Conservation (phyloP, 2,797 vertebrate genomes). For the Enoplosus armatus region DNA sequence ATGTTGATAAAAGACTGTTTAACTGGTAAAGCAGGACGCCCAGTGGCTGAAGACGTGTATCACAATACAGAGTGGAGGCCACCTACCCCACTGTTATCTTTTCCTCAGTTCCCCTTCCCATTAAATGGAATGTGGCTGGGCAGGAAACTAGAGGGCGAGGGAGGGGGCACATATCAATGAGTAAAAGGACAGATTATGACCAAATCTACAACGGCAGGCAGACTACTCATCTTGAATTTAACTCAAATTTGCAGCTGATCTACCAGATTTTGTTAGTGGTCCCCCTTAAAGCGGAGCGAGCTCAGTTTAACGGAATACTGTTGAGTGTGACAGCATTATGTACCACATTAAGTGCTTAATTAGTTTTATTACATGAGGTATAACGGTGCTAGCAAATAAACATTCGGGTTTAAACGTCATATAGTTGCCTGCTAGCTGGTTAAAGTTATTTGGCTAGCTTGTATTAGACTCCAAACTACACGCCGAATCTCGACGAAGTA, state of each 20-base stretch:
- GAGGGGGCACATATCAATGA: not conserved
- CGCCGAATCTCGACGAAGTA: not conserved
- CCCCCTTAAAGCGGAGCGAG: not conserved
- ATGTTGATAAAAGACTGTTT: not conserved
- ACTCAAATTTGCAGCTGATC: not conserved
- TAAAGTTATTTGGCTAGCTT: not conserved
- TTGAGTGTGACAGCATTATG: no score
- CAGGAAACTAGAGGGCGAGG: slow-evolving; percentile 30
- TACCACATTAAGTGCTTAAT: not conserved
- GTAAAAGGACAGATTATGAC: not conserved
- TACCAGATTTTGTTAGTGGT: not conserved
- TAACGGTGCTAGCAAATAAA: not conserved
- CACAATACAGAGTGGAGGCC: slow-evolving; percentile 8
- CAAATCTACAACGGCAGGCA: not conserved
- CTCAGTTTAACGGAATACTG: not conserved
- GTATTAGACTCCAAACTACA: not conserved
- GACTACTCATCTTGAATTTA: not conserved
- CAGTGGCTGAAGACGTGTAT: slow-evolving; percentile 4
- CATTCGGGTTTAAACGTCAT: no score
- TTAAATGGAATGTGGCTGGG: slow-evolving; percentile 30
- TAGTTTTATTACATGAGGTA: not conserved
- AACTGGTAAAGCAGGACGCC: slow-evolving; percentile 8
- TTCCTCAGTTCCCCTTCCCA: slow-evolving; percentile 26
- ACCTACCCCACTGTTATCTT: slow-evolving; percentile 6
- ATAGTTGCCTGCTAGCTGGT: not conserved